These are phyloP conservation scores for Pseudomyrmex concolor DNA, from an alignment of 1,140 invertebrate species.

Conservation along the genomic window DNA sequence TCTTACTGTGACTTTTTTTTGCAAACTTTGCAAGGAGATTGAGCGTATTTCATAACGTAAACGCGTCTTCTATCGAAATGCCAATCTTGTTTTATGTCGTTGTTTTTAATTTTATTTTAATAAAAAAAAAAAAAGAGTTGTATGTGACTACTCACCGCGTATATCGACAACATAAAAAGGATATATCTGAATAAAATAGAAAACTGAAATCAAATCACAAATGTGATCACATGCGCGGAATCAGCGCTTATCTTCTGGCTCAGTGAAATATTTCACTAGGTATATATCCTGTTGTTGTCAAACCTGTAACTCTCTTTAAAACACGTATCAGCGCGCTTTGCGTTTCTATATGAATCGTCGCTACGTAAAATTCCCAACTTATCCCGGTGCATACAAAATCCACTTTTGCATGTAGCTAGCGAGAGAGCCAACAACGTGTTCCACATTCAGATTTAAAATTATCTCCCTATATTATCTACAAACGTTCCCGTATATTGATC, in stretches of 20 bases:
- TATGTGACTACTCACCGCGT: background rate
- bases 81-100: background rate
- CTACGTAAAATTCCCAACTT: background rate
- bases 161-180: slow-evolving; percentile 10
- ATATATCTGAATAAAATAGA: slow-evolving; percentile 25
- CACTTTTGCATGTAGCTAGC: background rate
- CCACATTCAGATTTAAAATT: background rate
- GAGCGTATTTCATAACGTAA: background rate
- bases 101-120: background rate
- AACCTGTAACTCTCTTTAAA: slow-evolving; percentile 30
- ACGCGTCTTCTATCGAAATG: background rate
- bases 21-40: background rate
- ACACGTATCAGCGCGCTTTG: background rate
- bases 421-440: background rate
- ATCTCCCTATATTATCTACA: slow-evolving; percentile 60
- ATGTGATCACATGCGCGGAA: slow-evolving; percentile 36
- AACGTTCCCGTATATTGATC: slow-evolving; percentile 81
- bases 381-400: slow-evolving; percentile 16
- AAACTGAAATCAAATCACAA: slow-evolving; percentile 43
- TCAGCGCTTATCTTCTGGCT: background rate
- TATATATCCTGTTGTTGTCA: background rate
- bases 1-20: slow-evolving; percentile 1
- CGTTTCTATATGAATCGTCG: background rate
- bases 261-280: background rate
- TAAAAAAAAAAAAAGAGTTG: background rate